Evolutionary conservation across 2,797 vertebrate genomes (phyloP).

Genomic region (Manis pentadactyla): DNA sequence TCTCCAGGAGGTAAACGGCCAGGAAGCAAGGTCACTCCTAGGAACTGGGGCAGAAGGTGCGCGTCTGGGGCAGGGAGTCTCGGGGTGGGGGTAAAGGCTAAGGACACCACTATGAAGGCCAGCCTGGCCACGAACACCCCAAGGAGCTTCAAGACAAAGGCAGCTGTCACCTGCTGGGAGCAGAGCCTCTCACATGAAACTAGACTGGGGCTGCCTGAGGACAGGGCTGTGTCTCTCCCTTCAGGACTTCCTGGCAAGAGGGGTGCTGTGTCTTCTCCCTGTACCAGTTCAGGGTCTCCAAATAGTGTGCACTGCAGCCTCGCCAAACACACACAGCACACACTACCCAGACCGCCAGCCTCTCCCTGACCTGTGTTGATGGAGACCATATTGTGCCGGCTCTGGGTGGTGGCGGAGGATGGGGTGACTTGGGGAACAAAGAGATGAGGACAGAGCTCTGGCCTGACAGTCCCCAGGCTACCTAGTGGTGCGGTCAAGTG

Average conservation of each 20-base stretch:
- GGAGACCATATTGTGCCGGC: background rate
- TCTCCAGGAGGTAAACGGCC: background rate
- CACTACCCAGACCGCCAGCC: background rate
- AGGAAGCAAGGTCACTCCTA: background rate
- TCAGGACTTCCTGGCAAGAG: background rate
- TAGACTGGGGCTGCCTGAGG: background rate
- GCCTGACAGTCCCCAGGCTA: background rate
- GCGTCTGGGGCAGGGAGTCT: background rate
- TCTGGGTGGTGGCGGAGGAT: background rate
- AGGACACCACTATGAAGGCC: background rate
- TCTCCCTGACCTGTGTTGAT: background rate
- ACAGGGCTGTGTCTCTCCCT: background rate
- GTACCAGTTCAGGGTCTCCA: background rate
- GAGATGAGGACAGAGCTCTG: background rate
- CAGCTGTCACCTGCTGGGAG: background rate
- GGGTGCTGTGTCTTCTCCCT: background rate
- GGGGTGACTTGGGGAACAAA: no score
- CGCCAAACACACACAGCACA: background rate
- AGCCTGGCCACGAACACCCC: background rate
- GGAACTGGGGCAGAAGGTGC: constrained; percentile 54
- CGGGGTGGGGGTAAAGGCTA: background rate
- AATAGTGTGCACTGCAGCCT: background rate
- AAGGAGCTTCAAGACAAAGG: background rate
- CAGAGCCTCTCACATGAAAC: background rate
- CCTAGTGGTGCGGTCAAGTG: background rate